A percentile compares a stretch with the other conserved stretches of the same genome.
Conservation (phyloP, 2,888 invertebrate species). For the Anoplius nigerrimus region DNA sequence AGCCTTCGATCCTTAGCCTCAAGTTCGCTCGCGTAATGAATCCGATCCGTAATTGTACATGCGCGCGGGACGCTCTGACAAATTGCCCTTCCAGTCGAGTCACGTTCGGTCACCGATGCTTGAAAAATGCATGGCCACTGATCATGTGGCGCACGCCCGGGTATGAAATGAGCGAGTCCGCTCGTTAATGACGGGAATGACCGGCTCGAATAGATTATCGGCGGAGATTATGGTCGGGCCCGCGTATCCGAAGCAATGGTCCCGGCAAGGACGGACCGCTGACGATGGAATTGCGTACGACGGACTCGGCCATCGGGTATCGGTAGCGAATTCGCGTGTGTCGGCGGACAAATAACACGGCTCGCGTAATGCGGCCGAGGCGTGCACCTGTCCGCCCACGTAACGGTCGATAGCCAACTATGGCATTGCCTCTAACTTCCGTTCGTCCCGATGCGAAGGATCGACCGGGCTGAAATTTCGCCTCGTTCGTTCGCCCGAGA, state of each 20-base stretch:
- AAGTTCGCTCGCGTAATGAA: too few species aligned
- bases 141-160: neutral
- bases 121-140: neutral
- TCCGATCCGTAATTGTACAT: too few species aligned
- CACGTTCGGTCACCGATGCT: neutral
- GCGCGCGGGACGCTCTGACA: too few species aligned
- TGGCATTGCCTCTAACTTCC: neutral
- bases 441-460: neutral
- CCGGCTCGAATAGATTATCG: neutral
- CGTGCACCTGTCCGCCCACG: neutral
- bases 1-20: too few species aligned
- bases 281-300: too few species aligned
- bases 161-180: too few species aligned
- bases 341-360: slow-evolving; percentile 20
- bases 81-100: neutral
- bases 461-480: neutral
- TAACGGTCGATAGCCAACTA: slow-evolving; percentile 5
- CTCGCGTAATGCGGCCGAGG: neutral
- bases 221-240: neutral
- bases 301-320: slow-evolving; percentile 9
- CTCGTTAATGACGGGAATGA: neutral
- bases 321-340: slow-evolving; percentile 13
- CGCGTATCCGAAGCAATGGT: too few species aligned
- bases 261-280: too few species aligned
- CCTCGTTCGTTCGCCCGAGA: neutral